These are phyloP conservation scores for Carapus acus DNA, from an alignment of 2,797 vertebrate species.

Conservation along the genomic window DNA sequence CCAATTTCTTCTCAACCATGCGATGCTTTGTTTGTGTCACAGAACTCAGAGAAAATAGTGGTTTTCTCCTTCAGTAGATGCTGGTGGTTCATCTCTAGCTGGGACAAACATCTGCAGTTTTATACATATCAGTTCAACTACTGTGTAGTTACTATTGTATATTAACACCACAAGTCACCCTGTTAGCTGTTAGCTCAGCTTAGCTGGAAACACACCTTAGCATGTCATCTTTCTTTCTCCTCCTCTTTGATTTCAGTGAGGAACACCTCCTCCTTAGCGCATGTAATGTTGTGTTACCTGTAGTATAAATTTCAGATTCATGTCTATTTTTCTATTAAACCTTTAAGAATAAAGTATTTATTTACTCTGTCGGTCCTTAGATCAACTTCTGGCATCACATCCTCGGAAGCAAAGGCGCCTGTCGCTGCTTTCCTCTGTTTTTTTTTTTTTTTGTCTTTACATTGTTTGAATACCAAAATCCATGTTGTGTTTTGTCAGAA, in stretches of 20 bases:
- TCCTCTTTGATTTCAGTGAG: conserved; percentile 46
- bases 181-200: conserved; percentile 56
- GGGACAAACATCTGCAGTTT: conserved; percentile 42
- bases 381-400: conserved; percentile 30
- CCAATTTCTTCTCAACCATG: too few relatives aligned
- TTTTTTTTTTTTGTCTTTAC: conserved; percentile 41
- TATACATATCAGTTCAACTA: conserved; percentile 73
- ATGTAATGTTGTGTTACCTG: conserved; percentile 60
- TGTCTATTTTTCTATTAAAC: conserved; percentile 73
- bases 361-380: conserved; percentile 43
- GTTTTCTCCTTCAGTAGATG: conserved; percentile 10
- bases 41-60: neutral
- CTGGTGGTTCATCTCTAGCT: conserved; percentile 16
- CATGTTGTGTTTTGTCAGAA: conserved; percentile 50
- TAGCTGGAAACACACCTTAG: conserved; percentile 52
- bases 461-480: conserved; percentile 48
- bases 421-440: conserved; percentile 25
- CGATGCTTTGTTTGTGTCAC: too few relatives aligned
- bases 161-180: conserved; percentile 47
- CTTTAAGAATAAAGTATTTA: conserved; percentile 51
- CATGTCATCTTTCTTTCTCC: conserved; percentile 60
- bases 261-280: conserved; percentile 53
- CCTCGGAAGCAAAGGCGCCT: conserved; percentile 28
- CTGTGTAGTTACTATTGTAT: conserved; percentile 76
- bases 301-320: conserved; percentile 58